A percentile compares a stretch with the other conserved stretches of the same genome.
Conservation (phyloP, 2,888 invertebrate genomes). For the Cantharis flavilabris region DNA sequence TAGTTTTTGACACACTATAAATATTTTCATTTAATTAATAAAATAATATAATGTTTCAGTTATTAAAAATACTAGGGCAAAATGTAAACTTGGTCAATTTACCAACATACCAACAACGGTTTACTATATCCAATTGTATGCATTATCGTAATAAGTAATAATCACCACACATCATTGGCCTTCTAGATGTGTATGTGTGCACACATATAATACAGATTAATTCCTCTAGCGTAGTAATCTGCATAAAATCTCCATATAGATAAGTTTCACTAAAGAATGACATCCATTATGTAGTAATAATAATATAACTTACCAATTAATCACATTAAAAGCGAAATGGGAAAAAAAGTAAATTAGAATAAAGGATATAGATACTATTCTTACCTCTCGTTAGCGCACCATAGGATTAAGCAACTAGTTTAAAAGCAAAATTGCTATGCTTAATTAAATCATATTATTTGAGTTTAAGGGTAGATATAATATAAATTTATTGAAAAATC, state of each 20-base stretch:
- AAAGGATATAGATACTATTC: too few relatives aligned
- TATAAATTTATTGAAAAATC: not conserved
- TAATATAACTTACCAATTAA: not conserved
- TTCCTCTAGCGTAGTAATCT: slow-evolving; percentile 8
- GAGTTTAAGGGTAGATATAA: not conserved
- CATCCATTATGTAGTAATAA: slow-evolving; percentile 2
- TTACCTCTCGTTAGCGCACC: not conserved
- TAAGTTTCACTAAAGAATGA: slow-evolving; percentile 11
- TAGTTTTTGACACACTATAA: too few relatives aligned
- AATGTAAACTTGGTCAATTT: too few relatives aligned
- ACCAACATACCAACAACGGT: too few relatives aligned
- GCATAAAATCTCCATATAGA: slow-evolving; percentile 15
- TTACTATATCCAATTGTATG: not conserved
- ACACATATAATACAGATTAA: slow-evolving; percentile 5
- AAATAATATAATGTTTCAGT: too few relatives aligned
- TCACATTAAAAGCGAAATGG: too few relatives aligned
- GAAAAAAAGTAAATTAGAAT: not conserved
- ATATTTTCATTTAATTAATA: too few relatives aligned
- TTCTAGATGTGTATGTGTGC: not conserved
- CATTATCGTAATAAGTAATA: not conserved
- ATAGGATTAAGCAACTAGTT: not conserved
- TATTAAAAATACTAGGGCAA: too few relatives aligned
- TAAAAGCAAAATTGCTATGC: too few relatives aligned
- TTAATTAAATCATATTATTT: too few relatives aligned
- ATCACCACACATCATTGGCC: not conserved